Base-by-base conservation (phyloP, 2,888 invertebrate species). In the Linnaemya tessellans region DNA sequence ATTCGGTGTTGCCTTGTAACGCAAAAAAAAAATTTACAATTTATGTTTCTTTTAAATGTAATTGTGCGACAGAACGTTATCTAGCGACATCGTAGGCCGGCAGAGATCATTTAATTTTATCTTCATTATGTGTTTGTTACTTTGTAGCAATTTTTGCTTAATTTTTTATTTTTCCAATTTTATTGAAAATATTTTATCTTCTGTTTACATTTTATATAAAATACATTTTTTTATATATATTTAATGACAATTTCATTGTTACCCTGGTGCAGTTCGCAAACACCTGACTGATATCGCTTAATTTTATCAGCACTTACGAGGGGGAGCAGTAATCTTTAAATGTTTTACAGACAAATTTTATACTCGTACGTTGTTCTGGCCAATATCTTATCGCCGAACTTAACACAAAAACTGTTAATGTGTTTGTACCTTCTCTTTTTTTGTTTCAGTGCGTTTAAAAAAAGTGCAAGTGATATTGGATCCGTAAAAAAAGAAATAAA, bases 371-470 rank as follows among this genome's bases (percentile, higher is more conserved):
- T 0, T 22, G 11, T 38, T 38, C 15, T n/a, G 54, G 7, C 1
- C 13, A 56, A 71, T 56, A 75, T 75, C 62, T 82, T 75, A 82
- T 81, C 81, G n/a, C 38, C 67, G n/a, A 13, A 49, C 51, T 46
- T 51, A 3, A 49, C 49, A 49, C 9, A 18, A 49, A 18, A 49
- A 9, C 18, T 49, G 18, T 49, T 10, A 20, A 49, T 49, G 49
- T 9, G 5, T 49, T 49, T 49, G 9, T 49, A 1, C 18, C 18
- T 49, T 41, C n/a, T 80, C 10, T 38, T 9, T 9, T 38, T 9
- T 54, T 35, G 41, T 60, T 58, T 62, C 15, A 5, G 51, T 41
- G 68, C 10, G 1, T n/a, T 30, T 38, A 11, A 7, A 38, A 49
- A 64, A 78, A 68, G 20, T 68, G 68, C 67, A 77, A 67, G 67